Percentiles rank a stretch among this genome's conserved stretches.
Evolutionary conservation across 1,140 invertebrate species (phyloP).

Genomic region (Hycleus phaleratus): DNA sequence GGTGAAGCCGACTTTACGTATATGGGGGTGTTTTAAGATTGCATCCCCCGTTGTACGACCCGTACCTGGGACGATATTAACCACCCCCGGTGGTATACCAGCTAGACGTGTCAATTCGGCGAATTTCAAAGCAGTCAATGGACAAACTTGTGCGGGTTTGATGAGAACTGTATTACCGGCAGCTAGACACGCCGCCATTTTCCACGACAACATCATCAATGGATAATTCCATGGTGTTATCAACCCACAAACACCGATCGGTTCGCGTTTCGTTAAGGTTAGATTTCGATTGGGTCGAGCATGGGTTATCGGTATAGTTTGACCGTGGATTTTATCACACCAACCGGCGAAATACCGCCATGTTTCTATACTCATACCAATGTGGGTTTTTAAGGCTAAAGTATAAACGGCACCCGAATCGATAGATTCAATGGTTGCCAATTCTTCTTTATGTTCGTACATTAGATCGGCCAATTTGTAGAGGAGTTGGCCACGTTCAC

Average conservation of each 20-base stretch:
- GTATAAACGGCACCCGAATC: constrained; percentile 96
- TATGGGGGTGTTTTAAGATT: constrained; percentile 71
- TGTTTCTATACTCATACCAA: constrained; percentile 90
- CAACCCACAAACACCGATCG: constrained; percentile 86
- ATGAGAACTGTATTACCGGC: constrained; percentile 90
- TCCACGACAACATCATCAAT: constrained; percentile 97
- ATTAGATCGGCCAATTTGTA: constrained; percentile 83
- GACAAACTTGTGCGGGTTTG: constrained; percentile 89
- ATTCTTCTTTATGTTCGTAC: constrained; percentile 88
- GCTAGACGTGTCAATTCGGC: constrained; percentile 79
- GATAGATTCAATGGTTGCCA: constrained; percentile 86
- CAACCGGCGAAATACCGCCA: constrained; percentile 91
- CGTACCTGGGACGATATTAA: constrained; percentile 84
- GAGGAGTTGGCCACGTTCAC: constrained; percentile 69
- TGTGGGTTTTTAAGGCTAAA: constrained; percentile 85
- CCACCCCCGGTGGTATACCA: constrained; percentile 89
- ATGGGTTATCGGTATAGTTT: constrained; percentile 81
- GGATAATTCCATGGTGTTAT: constrained; percentile 99
- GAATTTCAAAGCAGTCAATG: constrained; percentile 88
- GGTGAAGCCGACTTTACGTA: constrained; percentile 91
- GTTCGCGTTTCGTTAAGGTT: constrained; percentile 81
- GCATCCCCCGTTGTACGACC: constrained; percentile 72
- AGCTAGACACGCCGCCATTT: constrained; percentile 91
- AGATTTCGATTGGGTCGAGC: constrained; percentile 86
- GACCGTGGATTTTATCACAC: constrained; percentile 91